Evolutionary conservation across 1,140 invertebrate species (phyloP).

Genomic region (Pseudomyrmex sp.): DNA sequence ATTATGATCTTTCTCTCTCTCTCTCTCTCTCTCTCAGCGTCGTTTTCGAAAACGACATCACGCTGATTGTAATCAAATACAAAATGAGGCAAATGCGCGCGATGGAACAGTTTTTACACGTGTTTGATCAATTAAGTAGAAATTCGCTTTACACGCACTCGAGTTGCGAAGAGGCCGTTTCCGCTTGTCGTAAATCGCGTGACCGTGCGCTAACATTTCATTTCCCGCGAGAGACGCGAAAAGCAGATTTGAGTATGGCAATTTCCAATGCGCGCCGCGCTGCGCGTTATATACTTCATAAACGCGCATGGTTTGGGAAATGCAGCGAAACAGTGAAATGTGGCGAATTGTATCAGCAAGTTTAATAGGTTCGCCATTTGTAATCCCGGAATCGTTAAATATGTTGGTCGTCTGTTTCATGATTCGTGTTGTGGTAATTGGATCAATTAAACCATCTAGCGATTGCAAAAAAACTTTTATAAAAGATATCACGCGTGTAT

Average conservation of each 20-base stretch:
- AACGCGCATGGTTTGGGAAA: conserved; percentile 1
- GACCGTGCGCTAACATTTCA: conserved; percentile 27
- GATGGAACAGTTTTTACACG: conserved; percentile 5
- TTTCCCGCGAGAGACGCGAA: conserved; percentile 45
- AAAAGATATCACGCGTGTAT: no score
- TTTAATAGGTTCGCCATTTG: conserved; percentile 4
- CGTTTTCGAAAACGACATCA: conserved; percentile 4
- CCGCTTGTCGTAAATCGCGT: conserved; percentile 28
- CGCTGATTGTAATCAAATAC: conserved; percentile 28
- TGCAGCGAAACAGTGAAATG: not conserved
- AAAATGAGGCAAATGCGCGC: not conserved
- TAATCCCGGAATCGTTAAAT: not conserved
- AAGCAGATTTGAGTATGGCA: conserved; percentile 26
- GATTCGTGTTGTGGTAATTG: no score
- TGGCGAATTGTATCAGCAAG: not conserved
- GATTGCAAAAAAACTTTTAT: no score
- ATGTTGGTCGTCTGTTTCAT: not conserved
- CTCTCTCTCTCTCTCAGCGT: no score
- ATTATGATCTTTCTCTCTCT: not conserved
- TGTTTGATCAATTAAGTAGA: conserved; percentile 41
- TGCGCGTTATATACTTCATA: not conserved
- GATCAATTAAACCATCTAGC: no score
- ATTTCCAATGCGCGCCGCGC: conserved; percentile 2
- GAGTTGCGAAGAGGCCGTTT: conserved; percentile 24
- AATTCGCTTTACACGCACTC: conserved; percentile 10